Conservation (phyloP, 2,888 invertebrate species). For the Sinotaia quadrata region DNA sequence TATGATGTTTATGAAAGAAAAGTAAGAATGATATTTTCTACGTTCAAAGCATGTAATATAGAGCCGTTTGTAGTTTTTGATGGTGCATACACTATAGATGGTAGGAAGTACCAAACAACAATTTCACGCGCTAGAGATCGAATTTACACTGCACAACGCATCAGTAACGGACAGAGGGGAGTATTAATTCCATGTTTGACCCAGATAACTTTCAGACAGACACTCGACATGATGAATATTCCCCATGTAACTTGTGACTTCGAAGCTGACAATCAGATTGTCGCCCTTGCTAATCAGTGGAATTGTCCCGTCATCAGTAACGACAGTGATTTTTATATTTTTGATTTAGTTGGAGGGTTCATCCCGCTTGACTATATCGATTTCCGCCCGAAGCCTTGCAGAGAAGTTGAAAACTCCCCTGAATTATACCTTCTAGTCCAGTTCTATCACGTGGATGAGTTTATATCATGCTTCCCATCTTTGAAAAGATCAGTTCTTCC, state of each 20-base stretch:
- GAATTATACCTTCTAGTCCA: constrained; percentile 64
- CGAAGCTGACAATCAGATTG: constrained; percentile 92
- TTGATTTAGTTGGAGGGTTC: constrained; percentile 81
- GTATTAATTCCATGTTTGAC: constrained; percentile 84
- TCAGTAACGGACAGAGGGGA: constrained; percentile 52
- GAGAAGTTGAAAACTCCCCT: neutral
- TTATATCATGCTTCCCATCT: constrained; percentile 80
- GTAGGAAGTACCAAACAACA: constrained; percentile 64
- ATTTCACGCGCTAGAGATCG: constrained; percentile 58
- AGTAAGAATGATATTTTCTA: constrained; percentile 28
- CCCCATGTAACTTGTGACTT: constrained; percentile 83
- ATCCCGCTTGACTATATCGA: constrained; percentile 79
- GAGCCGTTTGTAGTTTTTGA: constrained; percentile 69
- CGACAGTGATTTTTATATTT: constrained; percentile 95
- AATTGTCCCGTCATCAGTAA: constrained; percentile 90
- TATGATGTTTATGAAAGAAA: constrained; percentile 54
- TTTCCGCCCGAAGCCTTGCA: constrained; percentile 38
- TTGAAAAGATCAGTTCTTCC: constrained; percentile 82
- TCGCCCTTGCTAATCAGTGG: constrained; percentile 83
- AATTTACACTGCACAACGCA: constrained; percentile 47
- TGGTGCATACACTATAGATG: constrained; percentile 67
- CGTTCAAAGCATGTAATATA: constrained; percentile 49
- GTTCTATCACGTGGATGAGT: constrained; percentile 81
- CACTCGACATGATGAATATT: constrained; percentile 79
- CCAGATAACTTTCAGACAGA: constrained; percentile 82